These are phyloP conservation scores for Macropus fuliginosus DNA, from an alignment of 2,797 vertebrate species.

Conservation along the genomic window DNA sequence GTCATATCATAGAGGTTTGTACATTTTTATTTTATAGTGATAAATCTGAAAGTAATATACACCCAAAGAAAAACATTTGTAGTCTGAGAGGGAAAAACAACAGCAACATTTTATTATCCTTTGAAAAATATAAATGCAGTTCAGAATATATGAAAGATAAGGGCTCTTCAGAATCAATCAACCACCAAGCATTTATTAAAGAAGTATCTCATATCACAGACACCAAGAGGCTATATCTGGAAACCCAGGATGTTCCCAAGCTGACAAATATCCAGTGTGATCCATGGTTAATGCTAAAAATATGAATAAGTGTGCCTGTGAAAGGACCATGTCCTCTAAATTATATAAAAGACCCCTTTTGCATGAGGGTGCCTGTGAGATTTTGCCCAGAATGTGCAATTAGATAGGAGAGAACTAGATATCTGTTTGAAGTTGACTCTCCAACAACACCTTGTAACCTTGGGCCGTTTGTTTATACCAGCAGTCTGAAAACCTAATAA, in stretches of 20 bases:
- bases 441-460: neutral
- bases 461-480: neutral
- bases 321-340: neutral
- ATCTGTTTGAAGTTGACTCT: slow-evolving; percentile 1
- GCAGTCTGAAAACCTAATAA: neutral
- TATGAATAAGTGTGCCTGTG: neutral
- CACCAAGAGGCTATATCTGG: neutral
- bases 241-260: neutral
- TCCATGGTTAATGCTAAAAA: neutral
- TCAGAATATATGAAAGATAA: neutral
- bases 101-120: neutral
- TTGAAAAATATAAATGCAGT: neutral
- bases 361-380: neutral
- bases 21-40: neutral
- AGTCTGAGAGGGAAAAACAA: neutral
- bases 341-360: neutral
- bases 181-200: neutral
- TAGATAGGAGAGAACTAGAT: neutral
- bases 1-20: neutral
- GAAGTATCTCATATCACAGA: neutral
- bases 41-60: neutral
- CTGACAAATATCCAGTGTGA: neutral
- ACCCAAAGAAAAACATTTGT: neutral
- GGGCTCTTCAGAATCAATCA: neutral
- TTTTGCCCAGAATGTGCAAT: neutral